These are phyloP conservation scores for Cistogaster globosa DNA, from an alignment of 2,888 invertebrate genomes.

Conservation along the genomic window DNA sequence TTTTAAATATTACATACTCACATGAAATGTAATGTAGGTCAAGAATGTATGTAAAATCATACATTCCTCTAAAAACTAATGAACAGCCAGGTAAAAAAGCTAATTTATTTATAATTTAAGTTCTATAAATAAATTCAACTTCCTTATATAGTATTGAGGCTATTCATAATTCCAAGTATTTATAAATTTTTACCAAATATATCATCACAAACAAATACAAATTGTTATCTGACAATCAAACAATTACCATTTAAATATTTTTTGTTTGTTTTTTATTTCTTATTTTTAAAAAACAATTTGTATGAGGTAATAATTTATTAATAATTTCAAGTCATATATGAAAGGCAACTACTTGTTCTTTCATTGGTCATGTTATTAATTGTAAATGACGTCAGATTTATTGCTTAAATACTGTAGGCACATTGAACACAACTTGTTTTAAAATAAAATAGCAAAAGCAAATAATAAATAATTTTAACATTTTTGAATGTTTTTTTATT, in stretches of 20 bases:
- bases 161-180: constrained; percentile 26
- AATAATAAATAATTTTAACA: background rate
- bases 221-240: constrained; percentile 5
- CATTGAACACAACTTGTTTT: constrained; percentile 25
- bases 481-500: constrained; percentile 3
- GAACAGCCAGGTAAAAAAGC: too few species aligned
- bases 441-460: background rate
- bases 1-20: too few species aligned
- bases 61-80: too few species aligned
- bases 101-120: background rate
- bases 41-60: too few species aligned
- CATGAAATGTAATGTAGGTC: too few species aligned
- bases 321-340: constrained; percentile 49
- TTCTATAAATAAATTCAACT: background rate
- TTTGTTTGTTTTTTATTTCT: constrained; percentile 3
- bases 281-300: background rate
- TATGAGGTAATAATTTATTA: constrained; percentile 68
- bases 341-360: constrained; percentile 49
- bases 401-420: background rate
- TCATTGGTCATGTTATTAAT: constrained; percentile 47
- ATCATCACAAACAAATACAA: constrained; percentile 3
- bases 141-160: constrained; percentile 15
- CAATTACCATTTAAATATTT: constrained; percentile 13
- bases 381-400: constrained; percentile 39
- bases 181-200: constrained; percentile 34